Conservation (phyloP, 1,140 invertebrate genomes). For the Papilio xuthus region DNA sequence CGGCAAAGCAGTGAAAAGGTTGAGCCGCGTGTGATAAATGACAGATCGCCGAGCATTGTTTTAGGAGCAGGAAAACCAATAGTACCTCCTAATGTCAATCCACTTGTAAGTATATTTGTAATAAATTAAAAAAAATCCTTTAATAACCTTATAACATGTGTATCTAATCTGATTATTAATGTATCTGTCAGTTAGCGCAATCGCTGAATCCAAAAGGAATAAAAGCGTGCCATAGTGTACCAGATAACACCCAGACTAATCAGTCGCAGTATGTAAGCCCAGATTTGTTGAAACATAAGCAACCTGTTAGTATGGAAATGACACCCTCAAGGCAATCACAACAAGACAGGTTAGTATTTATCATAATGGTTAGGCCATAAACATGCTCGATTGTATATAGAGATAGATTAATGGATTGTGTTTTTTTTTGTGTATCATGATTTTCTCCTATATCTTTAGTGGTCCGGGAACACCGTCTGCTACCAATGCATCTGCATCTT, state of each 20-base stretch:
- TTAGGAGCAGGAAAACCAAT: constrained; percentile 73
- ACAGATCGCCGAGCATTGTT: constrained; percentile 75
- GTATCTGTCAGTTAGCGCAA: constrained; percentile 63
- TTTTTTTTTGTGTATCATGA: not conserved
- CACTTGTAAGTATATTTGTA: constrained; percentile 72
- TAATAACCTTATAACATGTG: not conserved
- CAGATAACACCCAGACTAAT: constrained; percentile 46
- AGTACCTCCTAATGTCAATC: constrained; percentile 71
- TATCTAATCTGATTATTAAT: not conserved
- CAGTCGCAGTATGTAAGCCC: constrained; percentile 69
- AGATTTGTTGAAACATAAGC: constrained; percentile 61
- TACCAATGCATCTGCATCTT: constrained; percentile 53
- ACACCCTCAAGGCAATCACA: constrained; percentile 55
- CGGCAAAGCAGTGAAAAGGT: constrained; percentile 83
- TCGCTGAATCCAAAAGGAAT: constrained; percentile 56
- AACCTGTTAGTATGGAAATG: constrained; percentile 63
- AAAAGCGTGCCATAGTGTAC: constrained; percentile 46
- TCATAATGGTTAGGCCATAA: not conserved
- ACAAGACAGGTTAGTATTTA: constrained; percentile 60
- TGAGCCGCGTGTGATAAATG: constrained; percentile 60
- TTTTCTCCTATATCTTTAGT: constrained; percentile 41
- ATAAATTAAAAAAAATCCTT: too few species aligned
- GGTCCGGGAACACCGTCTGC: constrained; percentile 56
- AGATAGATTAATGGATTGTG: too few species aligned
- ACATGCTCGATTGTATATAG: not conserved